Conservation (phyloP, 2,888 invertebrate genomes). For the Folsomia candida region DNA sequence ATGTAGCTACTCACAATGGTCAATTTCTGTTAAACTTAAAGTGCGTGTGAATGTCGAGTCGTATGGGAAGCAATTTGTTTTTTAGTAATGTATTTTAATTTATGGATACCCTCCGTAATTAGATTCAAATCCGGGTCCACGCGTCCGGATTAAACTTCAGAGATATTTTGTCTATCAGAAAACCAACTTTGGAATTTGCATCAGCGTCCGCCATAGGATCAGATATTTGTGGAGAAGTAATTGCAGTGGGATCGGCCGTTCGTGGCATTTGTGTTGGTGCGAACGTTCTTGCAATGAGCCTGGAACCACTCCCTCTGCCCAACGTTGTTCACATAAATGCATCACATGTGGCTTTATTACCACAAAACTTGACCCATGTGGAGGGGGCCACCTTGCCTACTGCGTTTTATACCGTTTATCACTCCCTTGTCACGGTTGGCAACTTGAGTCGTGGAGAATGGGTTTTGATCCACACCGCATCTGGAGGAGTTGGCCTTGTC, state of each 20-base stretch:
- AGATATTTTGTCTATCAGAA: slow-evolving; percentile 35
- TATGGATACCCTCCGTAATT: no score
- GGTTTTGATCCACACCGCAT: slow-evolving; percentile 39
- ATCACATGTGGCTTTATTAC: slow-evolving; percentile 31
- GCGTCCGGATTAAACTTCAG: slow-evolving; percentile 37
- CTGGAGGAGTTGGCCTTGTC: slow-evolving; percentile 42
- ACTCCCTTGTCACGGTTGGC: slow-evolving; percentile 29
- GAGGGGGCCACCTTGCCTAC: slow-evolving; percentile 38
- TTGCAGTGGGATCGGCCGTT: slow-evolving; percentile 59
- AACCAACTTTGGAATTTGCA: slow-evolving; percentile 25
- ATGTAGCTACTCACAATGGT: no score
- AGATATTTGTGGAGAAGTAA: slow-evolving; percentile 66
- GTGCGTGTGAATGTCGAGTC: no score
- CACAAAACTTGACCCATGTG: slow-evolving; percentile 29
- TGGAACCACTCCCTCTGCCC: slow-evolving; percentile 29
- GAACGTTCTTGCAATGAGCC: slow-evolving; percentile 63
- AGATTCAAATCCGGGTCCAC: slow-evolving; percentile 34
- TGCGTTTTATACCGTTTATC: slow-evolving; percentile 34
- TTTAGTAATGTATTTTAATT: no score
- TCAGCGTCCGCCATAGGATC: slow-evolving; percentile 59
- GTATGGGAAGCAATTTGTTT: no score
- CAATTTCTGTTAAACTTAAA: no score
- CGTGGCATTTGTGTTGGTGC: slow-evolving; percentile 53
- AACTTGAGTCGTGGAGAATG: slow-evolving; percentile 35
- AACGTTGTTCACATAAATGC: slow-evolving; percentile 31